Conservation (phyloP, 2,888 invertebrate genomes). For the Dorcus parallelipipedus region DNA sequence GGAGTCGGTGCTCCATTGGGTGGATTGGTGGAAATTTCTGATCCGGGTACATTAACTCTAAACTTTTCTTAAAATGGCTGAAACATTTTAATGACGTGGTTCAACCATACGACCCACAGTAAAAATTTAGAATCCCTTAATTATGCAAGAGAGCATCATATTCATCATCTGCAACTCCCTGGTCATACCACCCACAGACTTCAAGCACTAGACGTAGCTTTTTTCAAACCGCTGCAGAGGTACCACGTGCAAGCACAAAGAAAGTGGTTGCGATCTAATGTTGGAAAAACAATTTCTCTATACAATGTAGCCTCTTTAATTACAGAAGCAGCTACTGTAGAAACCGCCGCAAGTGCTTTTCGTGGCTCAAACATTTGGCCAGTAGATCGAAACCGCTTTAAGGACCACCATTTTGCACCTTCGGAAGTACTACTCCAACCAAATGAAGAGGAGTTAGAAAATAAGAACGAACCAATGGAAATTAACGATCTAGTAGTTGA, state of each 20-base stretch:
- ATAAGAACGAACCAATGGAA: too few relatives aligned
- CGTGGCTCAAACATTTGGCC: too few relatives aligned
- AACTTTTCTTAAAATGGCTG: slow-evolving; percentile 22
- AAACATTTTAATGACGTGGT: slow-evolving; percentile 17
- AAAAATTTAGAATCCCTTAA: background rate
- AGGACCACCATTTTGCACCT: too few relatives aligned
- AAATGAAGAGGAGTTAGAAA: too few relatives aligned
- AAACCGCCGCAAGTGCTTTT: too few relatives aligned
- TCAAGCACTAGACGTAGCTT: slow-evolving; percentile 26
- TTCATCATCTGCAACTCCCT: slow-evolving; percentile 19
- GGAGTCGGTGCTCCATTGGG: background rate
- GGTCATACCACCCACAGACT: slow-evolving; percentile 26
- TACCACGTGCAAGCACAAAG: slow-evolving; percentile 19
- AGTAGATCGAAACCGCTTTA: too few relatives aligned
- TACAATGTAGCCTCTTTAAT: too few relatives aligned
- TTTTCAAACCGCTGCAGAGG: slow-evolving; percentile 20
- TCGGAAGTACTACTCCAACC: too few relatives aligned
- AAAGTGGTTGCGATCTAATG: slow-evolving; percentile 11
- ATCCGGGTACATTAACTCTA: slow-evolving; percentile 23
- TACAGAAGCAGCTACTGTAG: too few relatives aligned
- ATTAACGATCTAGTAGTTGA: too few relatives aligned
- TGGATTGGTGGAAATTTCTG: slow-evolving; percentile 9
- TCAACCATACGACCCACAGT: background rate
- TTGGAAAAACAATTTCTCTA: too few relatives aligned
- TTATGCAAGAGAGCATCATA: slow-evolving; percentile 10